These are phyloP conservation scores for Oreochromis grahami DNA, from an alignment of 2,797 vertebrate genomes.

Conservation along the genomic window DNA sequence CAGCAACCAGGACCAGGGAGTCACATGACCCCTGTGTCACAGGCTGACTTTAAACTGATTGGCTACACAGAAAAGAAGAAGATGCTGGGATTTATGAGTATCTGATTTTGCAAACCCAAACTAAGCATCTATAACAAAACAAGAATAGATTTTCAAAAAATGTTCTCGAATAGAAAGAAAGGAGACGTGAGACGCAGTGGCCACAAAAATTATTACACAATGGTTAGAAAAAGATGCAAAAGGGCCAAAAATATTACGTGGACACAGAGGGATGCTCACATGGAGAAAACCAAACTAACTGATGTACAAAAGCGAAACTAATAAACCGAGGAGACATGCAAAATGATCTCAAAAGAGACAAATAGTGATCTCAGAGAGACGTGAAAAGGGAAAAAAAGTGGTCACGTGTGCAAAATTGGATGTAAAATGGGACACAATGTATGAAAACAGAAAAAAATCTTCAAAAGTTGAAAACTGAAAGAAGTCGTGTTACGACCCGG, in stretches of 20 bases:
- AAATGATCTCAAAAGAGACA: fast-evolving
- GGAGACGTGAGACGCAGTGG: fast-evolving
- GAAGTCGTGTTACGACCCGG: neutral
- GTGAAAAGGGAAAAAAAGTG: fast-evolving
- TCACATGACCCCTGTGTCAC: neutral
- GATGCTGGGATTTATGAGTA: neutral
- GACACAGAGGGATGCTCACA: neutral
- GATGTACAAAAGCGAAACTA: neutral
- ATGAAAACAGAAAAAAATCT: neutral
- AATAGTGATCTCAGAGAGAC: neutral
- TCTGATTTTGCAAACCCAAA: fast-evolving
- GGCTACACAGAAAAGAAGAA: neutral
- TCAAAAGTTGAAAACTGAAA: neutral
- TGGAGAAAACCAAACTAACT: neutral
- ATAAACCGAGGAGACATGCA: neutral
- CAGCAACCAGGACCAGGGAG: neutral
- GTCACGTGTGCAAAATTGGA: neutral
- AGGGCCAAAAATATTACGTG: neutral
- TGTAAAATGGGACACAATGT: neutral
- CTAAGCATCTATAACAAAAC: neutral
- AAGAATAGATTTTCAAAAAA: neutral
- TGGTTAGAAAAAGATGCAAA: neutral
- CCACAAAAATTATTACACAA: neutral
- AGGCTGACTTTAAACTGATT: neutral
- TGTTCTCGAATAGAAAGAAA: neutral